Evolutionary conservation across 1,140 invertebrate species (phyloP), one percentile per base, ranked within the genome.

Genomic region (Macrostomum lignano): DNA sequence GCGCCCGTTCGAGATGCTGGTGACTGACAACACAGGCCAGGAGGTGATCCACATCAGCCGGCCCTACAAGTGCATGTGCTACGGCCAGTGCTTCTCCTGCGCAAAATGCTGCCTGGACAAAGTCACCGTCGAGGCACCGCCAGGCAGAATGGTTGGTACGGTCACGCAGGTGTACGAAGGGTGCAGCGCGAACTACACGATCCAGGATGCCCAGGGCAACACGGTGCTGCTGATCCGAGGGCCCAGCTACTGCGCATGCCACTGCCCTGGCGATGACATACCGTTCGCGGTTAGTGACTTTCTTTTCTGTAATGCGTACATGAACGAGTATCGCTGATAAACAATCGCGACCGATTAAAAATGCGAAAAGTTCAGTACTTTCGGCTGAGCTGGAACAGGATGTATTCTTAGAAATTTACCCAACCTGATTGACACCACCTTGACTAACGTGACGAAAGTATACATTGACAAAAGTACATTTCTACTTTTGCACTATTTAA

Each of bases 1-100:
- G 11, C 63, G 76, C 17, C 68, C 72, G 1, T 84, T 82, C 52
- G 72, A 77, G 39, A 77, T 86, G 65, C 70, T 70, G 48, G 69
- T 86, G 38, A 58, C 72, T 34, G 77, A 84, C 51, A 70, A 68
- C 44, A 66, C 60, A 40, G 64, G 65, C 36, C 71, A 69, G 40
- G 71, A 82, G 62, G 66, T 82, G 7, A 73, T 77, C 38, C 71
- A 73, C 45, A 51, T 66, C 19, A 58, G 69, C 40, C 63, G 74
- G 21, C 72, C 73, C 1, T 54, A 77, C 10, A 66, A 70, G 9
- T 79, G 74, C 51, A 65, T 67, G 37, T 65, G 66, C 3, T 79
- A 74, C 46, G 24, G 37, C 22, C 33, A 32, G 33, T 38, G 24
- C 25, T 19, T 33, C 6, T 17, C 32, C 10, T 38, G 37, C 14